Evolutionary conservation across 2,113 vertebrate species (phyloP), one percentile per base, ranked within the genome.

Genomic region (Condylura cristata): DNA sequence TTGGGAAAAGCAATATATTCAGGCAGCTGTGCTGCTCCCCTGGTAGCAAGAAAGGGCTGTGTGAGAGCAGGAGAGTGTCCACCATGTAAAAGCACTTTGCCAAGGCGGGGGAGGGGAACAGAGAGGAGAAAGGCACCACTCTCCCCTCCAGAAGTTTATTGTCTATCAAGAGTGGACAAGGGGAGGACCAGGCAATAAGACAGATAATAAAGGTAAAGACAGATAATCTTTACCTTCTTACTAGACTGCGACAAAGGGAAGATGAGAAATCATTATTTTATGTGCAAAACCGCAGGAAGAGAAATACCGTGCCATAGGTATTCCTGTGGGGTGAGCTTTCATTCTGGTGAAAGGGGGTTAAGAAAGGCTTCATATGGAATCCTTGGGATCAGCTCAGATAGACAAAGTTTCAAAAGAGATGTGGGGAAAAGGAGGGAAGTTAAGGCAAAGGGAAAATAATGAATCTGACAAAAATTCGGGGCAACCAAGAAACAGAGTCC

Each of bases 1-100:
- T 34, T 84, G 93, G 92, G 95, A 94, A 96, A 93, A 95, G 85
- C 80, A 94, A 87, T 93, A 94, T 84, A 93, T 95, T 53, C n/a
- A 84, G 41, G 71, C 95, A 95, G 83, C 89, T 96, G 46, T 72
- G 86, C 70, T 63, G 44, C 41, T 89, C 66, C 84, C 20, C 66
- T 61, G 58, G 58, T 63, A 86, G 44, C 34, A 0, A 1, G 14
- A 86, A 51, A 91, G 70, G 32, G 39, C 70, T 90, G 39, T 61
- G 51, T 60, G 51, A 22, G 37, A 76, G 70, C 56, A 4, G 79
- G 56, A 5, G 9, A 74, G 30, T 6, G 14, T 79, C 58, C 79
- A 18, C 39, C 48, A 3, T 0, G 2, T 44, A 60, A 66, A 93
- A 60, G 53, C 34, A 46, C 28, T 22, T 22, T 22, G 32, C 10